These are phyloP conservation scores for Eueremaeus valkanovi DNA, from an alignment of 2,888 invertebrate species.

Conservation along the genomic window DNA sequence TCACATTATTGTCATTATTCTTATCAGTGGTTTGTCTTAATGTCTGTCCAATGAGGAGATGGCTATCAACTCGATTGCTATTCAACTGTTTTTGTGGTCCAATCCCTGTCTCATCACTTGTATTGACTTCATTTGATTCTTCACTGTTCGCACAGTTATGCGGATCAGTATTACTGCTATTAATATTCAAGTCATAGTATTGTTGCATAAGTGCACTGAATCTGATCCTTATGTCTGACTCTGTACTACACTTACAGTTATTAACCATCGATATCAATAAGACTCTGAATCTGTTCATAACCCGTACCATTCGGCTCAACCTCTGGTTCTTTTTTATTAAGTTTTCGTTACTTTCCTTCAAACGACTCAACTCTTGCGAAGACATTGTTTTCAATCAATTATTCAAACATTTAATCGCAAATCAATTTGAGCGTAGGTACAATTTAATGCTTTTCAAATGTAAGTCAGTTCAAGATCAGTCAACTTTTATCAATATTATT, in stretches of 20 bases:
- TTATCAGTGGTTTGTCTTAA: too few relatives aligned
- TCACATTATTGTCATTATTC: too few relatives aligned
- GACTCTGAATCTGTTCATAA: slow-evolving; percentile 23
- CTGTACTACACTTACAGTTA: slow-evolving; percentile 25
- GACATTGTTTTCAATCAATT: too few relatives aligned
- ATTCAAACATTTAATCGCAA: too few relatives aligned
- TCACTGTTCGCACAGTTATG: not conserved
- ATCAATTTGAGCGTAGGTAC: too few relatives aligned
- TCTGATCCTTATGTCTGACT: not conserved
- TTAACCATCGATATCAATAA: slow-evolving; percentile 27
- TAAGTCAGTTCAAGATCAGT: too few relatives aligned
- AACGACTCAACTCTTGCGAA: not conserved
- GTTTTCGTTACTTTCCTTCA: not conserved
- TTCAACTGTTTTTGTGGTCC: too few relatives aligned
- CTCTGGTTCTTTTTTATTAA: not conserved
- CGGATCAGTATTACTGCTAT: not conserved
- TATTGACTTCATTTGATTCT: not conserved
- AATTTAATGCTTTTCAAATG: too few relatives aligned
- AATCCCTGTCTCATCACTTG: too few relatives aligned
- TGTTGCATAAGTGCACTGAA: slow-evolving; percentile 24
- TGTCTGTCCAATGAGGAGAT: not conserved
- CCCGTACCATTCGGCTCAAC: not conserved
- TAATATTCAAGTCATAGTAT: slow-evolving; percentile 12
- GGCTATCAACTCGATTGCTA: too few relatives aligned
- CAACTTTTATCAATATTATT: too few relatives aligned